Conservation (phyloP, 2,797 vertebrate species). For the Notoglanidium macrostoma region DNA sequence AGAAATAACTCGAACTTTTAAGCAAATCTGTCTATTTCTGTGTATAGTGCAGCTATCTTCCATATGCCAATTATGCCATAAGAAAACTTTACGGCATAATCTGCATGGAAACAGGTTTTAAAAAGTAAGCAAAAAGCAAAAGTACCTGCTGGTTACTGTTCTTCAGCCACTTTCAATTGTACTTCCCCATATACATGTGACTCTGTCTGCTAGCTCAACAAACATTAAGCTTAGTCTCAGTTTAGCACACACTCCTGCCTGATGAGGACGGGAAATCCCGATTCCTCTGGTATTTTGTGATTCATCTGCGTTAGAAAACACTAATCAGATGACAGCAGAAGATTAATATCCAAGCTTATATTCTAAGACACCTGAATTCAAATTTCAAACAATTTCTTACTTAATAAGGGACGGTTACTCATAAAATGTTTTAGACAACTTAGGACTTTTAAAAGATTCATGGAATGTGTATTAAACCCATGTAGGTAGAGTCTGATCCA, state of each 20-base stretch:
- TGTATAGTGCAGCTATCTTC: background rate
- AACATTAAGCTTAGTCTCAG: background rate
- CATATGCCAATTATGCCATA: background rate
- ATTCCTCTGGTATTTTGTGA: background rate
- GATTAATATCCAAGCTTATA: background rate
- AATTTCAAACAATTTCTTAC: background rate
- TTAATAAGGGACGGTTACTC: background rate
- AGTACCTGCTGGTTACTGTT: background rate
- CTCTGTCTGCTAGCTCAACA: background rate
- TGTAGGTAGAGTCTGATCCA: background rate
- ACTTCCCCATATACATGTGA: background rate
- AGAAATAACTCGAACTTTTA: background rate
- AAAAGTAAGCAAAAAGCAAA: background rate
- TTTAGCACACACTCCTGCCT: background rate
- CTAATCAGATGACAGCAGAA: background rate
- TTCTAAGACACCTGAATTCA: background rate
- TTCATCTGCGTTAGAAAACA: background rate
- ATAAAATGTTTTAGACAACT: background rate
- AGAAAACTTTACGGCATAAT: background rate
- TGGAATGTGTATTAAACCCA: background rate
- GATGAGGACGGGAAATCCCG: background rate
- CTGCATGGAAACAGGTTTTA: background rate
- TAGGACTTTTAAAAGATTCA: background rate
- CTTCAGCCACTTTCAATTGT: background rate
- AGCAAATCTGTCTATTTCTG: background rate